phyloP scores from a whole-genome alignment of 2,113 vertebrate species.

The Myrmecobius fasciatus region DNA sequence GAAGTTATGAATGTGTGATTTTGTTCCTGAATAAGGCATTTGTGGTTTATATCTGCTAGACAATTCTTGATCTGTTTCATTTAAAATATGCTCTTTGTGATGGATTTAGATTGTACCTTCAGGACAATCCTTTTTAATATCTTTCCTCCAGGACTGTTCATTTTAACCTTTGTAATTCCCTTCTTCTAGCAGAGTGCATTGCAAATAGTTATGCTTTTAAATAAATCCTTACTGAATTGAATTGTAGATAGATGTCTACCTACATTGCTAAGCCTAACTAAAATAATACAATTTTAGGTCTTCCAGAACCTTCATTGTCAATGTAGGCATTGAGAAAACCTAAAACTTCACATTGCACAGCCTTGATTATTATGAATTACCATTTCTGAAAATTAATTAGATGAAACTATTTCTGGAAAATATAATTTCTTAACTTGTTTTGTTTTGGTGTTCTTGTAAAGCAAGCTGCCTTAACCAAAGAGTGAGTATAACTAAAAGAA shows the following conservation, averaged over 20 bases:
- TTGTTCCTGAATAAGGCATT: not conserved
- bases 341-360: not conserved
- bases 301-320: not conserved
- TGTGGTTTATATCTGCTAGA: not conserved
- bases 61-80: not conserved
- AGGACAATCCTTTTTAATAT: not conserved
- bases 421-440: not conserved
- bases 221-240: not conserved
- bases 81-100: not conserved
- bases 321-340: not conserved
- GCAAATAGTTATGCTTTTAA: not conserved
- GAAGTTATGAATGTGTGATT: not conserved
- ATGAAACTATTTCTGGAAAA: not conserved
- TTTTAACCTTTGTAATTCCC: not conserved
- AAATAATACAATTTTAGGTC: not conserved
- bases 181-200: not conserved
- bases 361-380: not conserved
- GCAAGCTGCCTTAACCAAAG: not conserved
- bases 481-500: not conserved
- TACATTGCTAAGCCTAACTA: not conserved
- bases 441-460: not conserved
- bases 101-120: not conserved
- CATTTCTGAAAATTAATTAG: not conserved
- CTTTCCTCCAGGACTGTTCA: not conserved
- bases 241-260: not conserved